Base-by-base conservation (phyloP, 2,113 vertebrate genomes). In the Lepus europaeus region DNA sequence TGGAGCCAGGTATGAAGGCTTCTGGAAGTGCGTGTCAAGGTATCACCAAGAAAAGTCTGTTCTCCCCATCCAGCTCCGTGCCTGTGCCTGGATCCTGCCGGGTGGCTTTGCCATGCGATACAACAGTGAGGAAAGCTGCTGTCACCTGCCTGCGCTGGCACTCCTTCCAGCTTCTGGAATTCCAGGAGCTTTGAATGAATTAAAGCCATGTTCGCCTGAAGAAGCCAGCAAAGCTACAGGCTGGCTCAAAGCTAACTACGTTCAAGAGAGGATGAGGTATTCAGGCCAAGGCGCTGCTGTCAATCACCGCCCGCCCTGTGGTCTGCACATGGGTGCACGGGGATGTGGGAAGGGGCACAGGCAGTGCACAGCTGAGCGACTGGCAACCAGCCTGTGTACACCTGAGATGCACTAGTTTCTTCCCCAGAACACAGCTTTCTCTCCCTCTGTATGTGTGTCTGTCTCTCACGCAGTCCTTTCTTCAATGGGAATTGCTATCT, bases 221-320 rank as follows among this genome's bases (percentile, higher is more conserved):
- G 56, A 51, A 81, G n/a, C n/a, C 66, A 19, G 36, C 23, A 14
- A 49, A 1, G 39, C 19, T 69, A 25, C 53, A 20, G 31, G 16
- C 23, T 22, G n/a, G 36, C 16, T 20, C 66, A 11, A 69, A 73
- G 33, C 9, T 4, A 22, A 56, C 27, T 17, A 29, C 2, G 4
- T 6, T 17, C 76, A 53, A 66, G 6, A 51, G 51, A 31, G 1
- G 13, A 31, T 8, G 12, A 23, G 33, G n/a, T 3, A 8, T 5
- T 9, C 3, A 20, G 31, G 31, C 25, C 17, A 61, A 0, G 1
- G 23, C 3, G 29, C 3, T 0, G 0, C 59, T 17, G 39, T 39
- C 9, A 7, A 45, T 7, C 45, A 45, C 45, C 45, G 45, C 45
- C 45, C 7, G 45, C 45, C 45, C 9, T 3, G 27, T 45, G 63